Base-by-base conservation (phyloP, 2,797 vertebrate genomes). In the Phalanger gymnotis region DNA sequence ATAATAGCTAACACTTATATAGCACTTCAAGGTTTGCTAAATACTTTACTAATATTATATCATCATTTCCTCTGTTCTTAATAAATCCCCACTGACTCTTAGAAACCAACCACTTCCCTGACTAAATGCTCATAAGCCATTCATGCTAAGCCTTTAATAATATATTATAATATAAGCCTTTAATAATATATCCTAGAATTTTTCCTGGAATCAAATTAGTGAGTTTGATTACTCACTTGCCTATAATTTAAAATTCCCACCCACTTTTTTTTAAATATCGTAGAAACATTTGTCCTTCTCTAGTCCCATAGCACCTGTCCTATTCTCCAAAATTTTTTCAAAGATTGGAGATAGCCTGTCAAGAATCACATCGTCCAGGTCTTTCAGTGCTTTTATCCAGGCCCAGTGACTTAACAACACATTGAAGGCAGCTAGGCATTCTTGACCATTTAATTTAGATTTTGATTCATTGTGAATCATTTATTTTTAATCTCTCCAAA, bases 191-290 rank as follows among this genome's bases (percentile, higher is more conserved):
- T 87, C 40, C 73, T 51, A 87, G 73, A 87, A 47, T 87, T 87
- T 87, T 87, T 87, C 73, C 73, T 87, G 73, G 73, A 87, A 87
- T 87, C 73, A 87, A 87, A 87, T 87, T 87, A 87, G 73, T 87
- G 73, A 27, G 22, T 87, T 87, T 87, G 73, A 87, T 87, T 87
- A 87, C 73, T 87, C 73, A 87, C 73, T 87, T 87, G 31, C 73
- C 73, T 87, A 87, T 87, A 87, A 87, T 87, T 87, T 87, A 87
- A 81, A 87, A 87, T 87, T 87, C 73, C 73, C 73, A 87, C 73
- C 73, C 73, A 87, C 73, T 73, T 73, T 81, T 87, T 11, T 11
- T 40, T 47, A 56, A 56, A 87, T 47, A 87, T 87, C 27, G 22
- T 7, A 81, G 73, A 40, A 81, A 81, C 40, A 81, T 81, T 81